phyloP scores from a whole-genome alignment of 2,888 invertebrate species.

The Seladonia tumulorum region DNA sequence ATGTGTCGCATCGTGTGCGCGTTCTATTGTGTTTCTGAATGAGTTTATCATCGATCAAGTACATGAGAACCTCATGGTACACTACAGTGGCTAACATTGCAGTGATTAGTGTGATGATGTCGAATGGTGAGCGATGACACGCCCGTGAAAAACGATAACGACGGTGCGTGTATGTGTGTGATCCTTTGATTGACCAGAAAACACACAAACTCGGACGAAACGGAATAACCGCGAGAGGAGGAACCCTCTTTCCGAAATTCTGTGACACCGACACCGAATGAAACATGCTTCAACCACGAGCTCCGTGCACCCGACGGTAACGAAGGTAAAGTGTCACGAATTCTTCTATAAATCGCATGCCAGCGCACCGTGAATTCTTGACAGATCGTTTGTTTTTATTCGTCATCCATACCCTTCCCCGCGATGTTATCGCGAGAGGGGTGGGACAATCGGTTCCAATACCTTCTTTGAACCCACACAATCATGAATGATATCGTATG shows the following conservation, averaged over 20 bases:
- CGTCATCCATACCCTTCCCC: conserved; percentile 30
- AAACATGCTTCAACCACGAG: conserved; percentile 61
- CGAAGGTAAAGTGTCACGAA: conserved; percentile 50
- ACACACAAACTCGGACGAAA: conserved; percentile 12
- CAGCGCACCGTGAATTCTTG: conserved; percentile 30
- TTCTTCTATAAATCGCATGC: conserved; percentile 11
- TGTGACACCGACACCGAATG: conserved; percentile 38
- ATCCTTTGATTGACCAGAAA: conserved; percentile 45
- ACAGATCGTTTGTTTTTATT: conserved; percentile 65
- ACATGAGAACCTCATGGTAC: conserved; percentile 32
- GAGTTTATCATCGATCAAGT: conserved; percentile 45
- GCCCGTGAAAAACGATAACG: conserved; percentile 69
- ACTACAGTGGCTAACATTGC: conserved; percentile 24
- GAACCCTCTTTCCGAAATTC: conserved; percentile 28
- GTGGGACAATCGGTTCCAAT: conserved; percentile 47
- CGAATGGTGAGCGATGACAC: conserved; percentile 71
- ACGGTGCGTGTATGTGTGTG: conserved; percentile 18
- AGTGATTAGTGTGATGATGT: conserved; percentile 44
- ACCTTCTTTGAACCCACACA: conserved; percentile 16
- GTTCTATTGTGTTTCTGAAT: conserved; percentile 38
- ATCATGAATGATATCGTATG: conserved; percentile 12
- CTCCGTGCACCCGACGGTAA: conserved; percentile 40
- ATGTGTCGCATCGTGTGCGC: conserved; percentile 44
- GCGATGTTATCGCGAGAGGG: conserved; percentile 36
- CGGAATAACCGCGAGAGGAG: conserved; percentile 27